Conservation (phyloP, 2,113 vertebrate species). For the Burhinus bistriatus region DNA sequence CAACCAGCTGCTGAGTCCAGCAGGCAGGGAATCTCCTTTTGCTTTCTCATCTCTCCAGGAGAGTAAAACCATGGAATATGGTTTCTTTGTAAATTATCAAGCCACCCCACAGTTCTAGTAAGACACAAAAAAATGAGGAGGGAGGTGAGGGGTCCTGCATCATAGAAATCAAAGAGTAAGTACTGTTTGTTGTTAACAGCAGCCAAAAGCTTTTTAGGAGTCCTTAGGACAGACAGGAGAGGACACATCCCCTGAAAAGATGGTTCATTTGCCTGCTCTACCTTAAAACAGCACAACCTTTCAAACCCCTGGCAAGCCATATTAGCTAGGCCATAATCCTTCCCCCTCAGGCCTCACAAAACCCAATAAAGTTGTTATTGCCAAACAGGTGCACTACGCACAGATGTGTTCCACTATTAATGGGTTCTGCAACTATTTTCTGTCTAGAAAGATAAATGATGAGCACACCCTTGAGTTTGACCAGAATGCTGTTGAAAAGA, state of each 20-base stretch:
- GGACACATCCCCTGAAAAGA: not conserved
- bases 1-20: not conserved
- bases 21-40: not conserved
- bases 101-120: not conserved
- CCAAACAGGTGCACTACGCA: not conserved
- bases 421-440: not conserved
- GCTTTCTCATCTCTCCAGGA: not conserved
- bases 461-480: not conserved
- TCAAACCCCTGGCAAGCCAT: not conserved
- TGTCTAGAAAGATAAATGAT: not conserved
- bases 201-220: not conserved
- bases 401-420: slow-evolving; percentile 3
- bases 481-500: not conserved
- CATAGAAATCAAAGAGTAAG: not conserved
- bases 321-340: not conserved
- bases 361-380: not conserved
- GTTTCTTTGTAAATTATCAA: not conserved
- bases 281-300: not conserved
- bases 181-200: not conserved
- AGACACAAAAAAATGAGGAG: not conserved
- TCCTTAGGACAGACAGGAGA: not conserved
- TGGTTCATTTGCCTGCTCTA: not conserved
- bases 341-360: not conserved
- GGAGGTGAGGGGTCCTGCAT: not conserved
- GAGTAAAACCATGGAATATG: not conserved